Evolutionary conservation across 2,113 vertebrate genomes (phyloP).

Genomic region (Corynorhinus townsendii): DNA sequence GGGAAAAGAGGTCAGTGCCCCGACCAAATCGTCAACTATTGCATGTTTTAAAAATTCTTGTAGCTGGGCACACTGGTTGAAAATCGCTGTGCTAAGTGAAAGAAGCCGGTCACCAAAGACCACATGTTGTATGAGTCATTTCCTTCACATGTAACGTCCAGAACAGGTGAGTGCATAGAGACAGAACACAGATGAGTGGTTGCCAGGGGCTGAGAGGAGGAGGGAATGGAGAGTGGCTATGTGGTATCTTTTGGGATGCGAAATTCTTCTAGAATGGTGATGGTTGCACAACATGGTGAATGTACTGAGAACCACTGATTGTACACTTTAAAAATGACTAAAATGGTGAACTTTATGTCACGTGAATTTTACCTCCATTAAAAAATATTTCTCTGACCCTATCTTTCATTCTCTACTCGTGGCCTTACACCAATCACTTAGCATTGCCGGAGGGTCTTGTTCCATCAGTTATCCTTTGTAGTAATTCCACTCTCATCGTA

Average conservation of each 20-base stretch:
- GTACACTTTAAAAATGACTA: neutral
- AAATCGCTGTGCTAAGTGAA: neutral
- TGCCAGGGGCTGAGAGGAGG: neutral
- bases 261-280: neutral
- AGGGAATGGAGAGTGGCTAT: too few relatives aligned
- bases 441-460: neutral
- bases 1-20: neutral
- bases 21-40: neutral
- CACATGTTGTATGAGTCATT: neutral
- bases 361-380: neutral
- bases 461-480: neutral
- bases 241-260: neutral
- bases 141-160: neutral
- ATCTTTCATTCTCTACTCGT: neutral
- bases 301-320: neutral
- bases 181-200: neutral
- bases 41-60: neutral
- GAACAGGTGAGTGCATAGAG: neutral
- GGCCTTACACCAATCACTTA: neutral
- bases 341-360: neutral
- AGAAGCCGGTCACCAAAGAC: neutral
- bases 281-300: neutral
- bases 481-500: neutral
- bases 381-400: neutral
- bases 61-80: neutral